These are phyloP conservation scores for Muntiacus muntjak DNA, from an alignment of 2,113 vertebrate genomes.

Conservation along the genomic window DNA sequence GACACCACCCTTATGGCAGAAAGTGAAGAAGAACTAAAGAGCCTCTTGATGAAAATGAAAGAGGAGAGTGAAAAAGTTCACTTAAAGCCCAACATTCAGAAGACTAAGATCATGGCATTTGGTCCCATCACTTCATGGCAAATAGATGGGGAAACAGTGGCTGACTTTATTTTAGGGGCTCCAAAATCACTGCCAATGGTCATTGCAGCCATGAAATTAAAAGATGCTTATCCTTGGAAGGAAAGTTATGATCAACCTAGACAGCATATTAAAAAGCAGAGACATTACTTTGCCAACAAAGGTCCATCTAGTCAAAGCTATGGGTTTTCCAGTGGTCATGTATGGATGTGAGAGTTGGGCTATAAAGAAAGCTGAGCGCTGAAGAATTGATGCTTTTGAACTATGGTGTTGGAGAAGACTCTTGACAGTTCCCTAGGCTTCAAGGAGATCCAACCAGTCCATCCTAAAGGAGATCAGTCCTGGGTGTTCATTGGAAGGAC, in stretches of 20 bases:
- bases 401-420: background rate
- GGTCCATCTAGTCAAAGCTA: rapidly evolving
- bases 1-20: background rate
- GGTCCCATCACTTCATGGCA: background rate
- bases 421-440: background rate
- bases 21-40: background rate
- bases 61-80: background rate
- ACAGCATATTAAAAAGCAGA: background rate
- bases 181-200: background rate
- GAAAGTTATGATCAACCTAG: background rate
- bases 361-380: rapidly evolving
- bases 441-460: background rate
- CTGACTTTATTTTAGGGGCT: background rate
- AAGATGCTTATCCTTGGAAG: rapidly evolving
- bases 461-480: background rate
- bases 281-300: background rate
- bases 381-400: background rate
- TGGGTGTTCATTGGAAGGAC: background rate
- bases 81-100: background rate
- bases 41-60: background rate
- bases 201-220: background rate
- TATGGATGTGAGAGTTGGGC: background rate
- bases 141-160: background rate
- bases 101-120: background rate
- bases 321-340: background rate